Evolutionary conservation across 1,140 invertebrate species (phyloP), one percentile per base, ranked within the genome.

Genomic region (Sarcophaga bullata): DNA sequence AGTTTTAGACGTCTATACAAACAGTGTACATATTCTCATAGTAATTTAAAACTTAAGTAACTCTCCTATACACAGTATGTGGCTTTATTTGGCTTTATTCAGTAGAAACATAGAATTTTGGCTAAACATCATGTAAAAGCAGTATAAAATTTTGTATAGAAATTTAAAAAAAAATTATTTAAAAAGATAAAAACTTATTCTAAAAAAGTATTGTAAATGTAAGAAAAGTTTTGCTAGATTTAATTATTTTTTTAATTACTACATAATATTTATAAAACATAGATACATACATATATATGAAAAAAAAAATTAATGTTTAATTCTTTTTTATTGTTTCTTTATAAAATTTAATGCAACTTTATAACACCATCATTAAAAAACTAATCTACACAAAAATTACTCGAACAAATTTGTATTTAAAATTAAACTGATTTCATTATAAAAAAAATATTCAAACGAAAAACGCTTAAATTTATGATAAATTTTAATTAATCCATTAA

Each of bases 321-420:
- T 37, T 37, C 25, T 37, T 37, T 19, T 68, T 68, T 19, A 68
- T 68, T 68, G 17, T 68, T 68, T 6, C 8, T 10, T 52, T 52
- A 68, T 25, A 68, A 68, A 68, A 68, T 17, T 68, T 58, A 58
- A 19, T 68, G 62, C 17, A 68, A 68, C 62, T 68, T 68, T 68
- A 68, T 68, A 68, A 68, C 62, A 68, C 62, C 62, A 68, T 58
- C 25, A 68, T 19, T n/a, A 58, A 62, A 62, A 5, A 62, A 19
- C 17, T 19, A 68, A 68, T 37, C 25, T 37, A 37, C 25, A 37
- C 54, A 62, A 62, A 37, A 37, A 19, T 6, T 25, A 8, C 62
- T 68, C 62, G 62, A 68, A 68, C 62, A 68, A 68, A 68, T 19
- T 25, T 19, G 8, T 68, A 68, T 68, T 68, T 68, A 68, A 19